Evolutionary conservation across 2,113 vertebrate genomes (phyloP).

Genomic region (Nibea coibor): DNA sequence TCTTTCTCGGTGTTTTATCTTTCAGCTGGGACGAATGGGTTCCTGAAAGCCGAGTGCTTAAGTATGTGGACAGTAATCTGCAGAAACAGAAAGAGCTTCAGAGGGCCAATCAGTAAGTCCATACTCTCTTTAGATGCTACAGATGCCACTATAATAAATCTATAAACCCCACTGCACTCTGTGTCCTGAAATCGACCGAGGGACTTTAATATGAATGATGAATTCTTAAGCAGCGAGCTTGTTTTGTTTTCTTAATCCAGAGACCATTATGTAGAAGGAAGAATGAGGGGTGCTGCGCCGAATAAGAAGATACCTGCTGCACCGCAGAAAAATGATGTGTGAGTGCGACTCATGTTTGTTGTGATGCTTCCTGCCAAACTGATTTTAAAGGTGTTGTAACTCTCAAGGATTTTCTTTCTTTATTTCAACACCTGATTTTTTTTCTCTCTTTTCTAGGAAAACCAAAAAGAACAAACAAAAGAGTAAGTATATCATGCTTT

Average conservation of each 20-base stretch:
- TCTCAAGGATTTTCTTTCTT: background rate
- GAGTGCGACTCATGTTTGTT: slow-evolving; percentile 71
- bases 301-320: slow-evolving; percentile 97
- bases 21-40: slow-evolving; percentile 99
- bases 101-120: slow-evolving; percentile 97
- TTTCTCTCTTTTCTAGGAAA: slow-evolving; percentile 86
- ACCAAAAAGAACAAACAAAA: slow-evolving; percentile 99
- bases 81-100: slow-evolving; percentile 99
- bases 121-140: background rate
- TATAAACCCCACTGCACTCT: background rate
- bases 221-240: background rate
- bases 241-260: slow-evolving; percentile 72
- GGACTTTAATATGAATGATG: background rate
- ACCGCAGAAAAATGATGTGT: slow-evolving; percentile 98
- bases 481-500: slow-evolving; percentile 84
- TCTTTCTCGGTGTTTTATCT: slow-evolving; percentile 48
- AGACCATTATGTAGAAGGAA: slow-evolving; percentile 99
- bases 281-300: slow-evolving; percentile 98
- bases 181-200: background rate
- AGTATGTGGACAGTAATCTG: slow-evolving; percentile 99
- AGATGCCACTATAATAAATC: background rate
- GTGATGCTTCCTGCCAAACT: background rate
- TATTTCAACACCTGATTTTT: slow-evolving; percentile 18
- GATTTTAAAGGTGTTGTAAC: background rate
- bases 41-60: slow-evolving; percentile 99